Evolutionary conservation across 2,797 vertebrate species (phyloP).

Genomic region (Cryptoblepharus egeriae): DNA sequence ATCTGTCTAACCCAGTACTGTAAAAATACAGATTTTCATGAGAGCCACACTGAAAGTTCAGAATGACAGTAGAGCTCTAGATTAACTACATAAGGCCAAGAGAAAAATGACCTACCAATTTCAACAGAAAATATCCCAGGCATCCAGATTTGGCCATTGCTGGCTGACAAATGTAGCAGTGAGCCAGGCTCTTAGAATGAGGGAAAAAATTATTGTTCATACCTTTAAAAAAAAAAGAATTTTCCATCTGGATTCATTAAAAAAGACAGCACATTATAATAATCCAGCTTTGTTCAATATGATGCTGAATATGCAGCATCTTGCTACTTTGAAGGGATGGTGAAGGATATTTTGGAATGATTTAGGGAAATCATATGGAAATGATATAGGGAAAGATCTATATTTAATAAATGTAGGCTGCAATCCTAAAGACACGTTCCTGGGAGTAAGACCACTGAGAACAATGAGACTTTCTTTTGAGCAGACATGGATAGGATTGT

Average conservation of each 20-base stretch:
- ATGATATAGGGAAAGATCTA: too few relatives aligned
- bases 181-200: background rate
- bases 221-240: background rate
- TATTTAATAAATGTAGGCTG: too few relatives aligned
- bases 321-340: too few relatives aligned
- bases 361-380: too few relatives aligned
- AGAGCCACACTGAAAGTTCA: constrained; percentile 31
- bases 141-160: background rate
- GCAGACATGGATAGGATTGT: too few relatives aligned
- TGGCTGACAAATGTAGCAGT: background rate
- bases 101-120: background rate
- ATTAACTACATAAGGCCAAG: constrained; percentile 41
- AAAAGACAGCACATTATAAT: background rate
- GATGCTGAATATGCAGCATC: constrained; percentile 3
- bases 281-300: background rate
- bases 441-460: too few relatives aligned
- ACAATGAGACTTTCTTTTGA: too few relatives aligned
- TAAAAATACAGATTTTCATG: constrained; percentile 32
- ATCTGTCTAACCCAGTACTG: background rate
- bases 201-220: background rate
- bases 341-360: too few relatives aligned
- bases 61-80: background rate
- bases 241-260: background rate
- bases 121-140: background rate
- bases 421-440: too few relatives aligned